A percentile compares a stretch with the other conserved stretches of the same genome.
These are phyloP conservation scores for Fistularia commersonii DNA, from an alignment of 2,797 vertebrate genomes.

Conservation along the genomic window DNA sequence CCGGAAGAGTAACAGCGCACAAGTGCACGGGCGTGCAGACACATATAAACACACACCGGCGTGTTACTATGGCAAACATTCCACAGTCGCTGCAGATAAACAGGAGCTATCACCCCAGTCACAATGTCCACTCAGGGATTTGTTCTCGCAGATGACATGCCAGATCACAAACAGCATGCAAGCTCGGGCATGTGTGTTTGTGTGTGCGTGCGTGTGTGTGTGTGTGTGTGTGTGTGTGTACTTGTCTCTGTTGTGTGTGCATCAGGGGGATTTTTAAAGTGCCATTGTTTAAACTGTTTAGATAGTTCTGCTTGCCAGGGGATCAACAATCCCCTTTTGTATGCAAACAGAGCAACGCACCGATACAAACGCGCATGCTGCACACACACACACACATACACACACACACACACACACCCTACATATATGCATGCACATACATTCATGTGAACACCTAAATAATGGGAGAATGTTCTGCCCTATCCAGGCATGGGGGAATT, in stretches of 20 bases:
- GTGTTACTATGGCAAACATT: conserved; percentile 47
- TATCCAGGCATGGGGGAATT: conserved; percentile 29
- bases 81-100: conserved; percentile 46
- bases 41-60: conserved; percentile 24
- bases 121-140: conserved; percentile 62
- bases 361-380: conserved; percentile 9
- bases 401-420: conserved; percentile 2
- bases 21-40: conserved; percentile 9
- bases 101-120: conserved; percentile 48
- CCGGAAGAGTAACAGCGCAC: conserved; percentile 16
- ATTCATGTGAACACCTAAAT: conserved; percentile 8
- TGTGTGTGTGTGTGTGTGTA: conserved; percentile 1
- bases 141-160: conserved; percentile 58
- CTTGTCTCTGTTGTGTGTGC: background rate
- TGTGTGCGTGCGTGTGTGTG: conserved; percentile 6
- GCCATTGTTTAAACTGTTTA: conserved; percentile 51
- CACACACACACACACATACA: background rate
- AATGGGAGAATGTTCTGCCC: conserved; percentile 31
- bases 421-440: conserved; percentile 6
- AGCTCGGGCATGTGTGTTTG: conserved; percentile 1
- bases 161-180: conserved; percentile 50
- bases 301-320: conserved; percentile 48
- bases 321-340: conserved; percentile 36
- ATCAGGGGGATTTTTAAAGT: conserved; percentile 41
- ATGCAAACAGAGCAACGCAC: conserved; percentile 18